Evolutionary conservation across 2,797 vertebrate species (phyloP).

Genomic region (Pelochelys cantorii): DNA sequence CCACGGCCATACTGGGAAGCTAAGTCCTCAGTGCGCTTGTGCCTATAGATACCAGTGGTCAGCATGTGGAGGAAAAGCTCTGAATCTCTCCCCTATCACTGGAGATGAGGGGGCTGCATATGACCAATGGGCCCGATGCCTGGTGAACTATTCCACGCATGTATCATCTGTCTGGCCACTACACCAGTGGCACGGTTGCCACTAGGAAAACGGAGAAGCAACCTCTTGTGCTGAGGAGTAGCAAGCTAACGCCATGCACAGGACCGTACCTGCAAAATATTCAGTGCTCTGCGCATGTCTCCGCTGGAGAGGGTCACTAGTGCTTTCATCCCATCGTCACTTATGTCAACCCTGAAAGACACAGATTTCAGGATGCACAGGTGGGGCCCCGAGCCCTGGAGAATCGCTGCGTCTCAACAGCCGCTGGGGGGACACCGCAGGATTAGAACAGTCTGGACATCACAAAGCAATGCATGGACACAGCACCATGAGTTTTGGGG

Average conservation of each 20-base stretch:
- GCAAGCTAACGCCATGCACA: fast-evolving
- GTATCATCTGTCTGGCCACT: not conserved
- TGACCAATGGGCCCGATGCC: not conserved
- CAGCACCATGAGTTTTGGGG: not conserved
- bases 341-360: constrained; percentile 87
- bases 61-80: not conserved
- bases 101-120: not conserved
- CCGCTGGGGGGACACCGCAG: not conserved
- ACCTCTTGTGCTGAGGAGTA: not conserved
- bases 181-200: not conserved
- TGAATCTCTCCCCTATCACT: not conserved
- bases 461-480: not conserved
- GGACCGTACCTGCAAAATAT: constrained; percentile 91
- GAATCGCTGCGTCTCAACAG: not conserved
- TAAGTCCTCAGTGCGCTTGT: not conserved
- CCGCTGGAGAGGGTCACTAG: constrained; percentile 93
- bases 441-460: not conserved
- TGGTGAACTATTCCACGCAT: not conserved
- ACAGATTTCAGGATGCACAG: not conserved
- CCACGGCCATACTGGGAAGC: not conserved
- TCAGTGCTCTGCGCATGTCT: constrained; percentile 96
- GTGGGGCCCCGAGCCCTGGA: not conserved
- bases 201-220: not conserved
- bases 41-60: not conserved
- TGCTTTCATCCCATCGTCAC: constrained; percentile 94